Base-by-base conservation (phyloP, 2,888 invertebrate species). In the Machimus rusticus region DNA sequence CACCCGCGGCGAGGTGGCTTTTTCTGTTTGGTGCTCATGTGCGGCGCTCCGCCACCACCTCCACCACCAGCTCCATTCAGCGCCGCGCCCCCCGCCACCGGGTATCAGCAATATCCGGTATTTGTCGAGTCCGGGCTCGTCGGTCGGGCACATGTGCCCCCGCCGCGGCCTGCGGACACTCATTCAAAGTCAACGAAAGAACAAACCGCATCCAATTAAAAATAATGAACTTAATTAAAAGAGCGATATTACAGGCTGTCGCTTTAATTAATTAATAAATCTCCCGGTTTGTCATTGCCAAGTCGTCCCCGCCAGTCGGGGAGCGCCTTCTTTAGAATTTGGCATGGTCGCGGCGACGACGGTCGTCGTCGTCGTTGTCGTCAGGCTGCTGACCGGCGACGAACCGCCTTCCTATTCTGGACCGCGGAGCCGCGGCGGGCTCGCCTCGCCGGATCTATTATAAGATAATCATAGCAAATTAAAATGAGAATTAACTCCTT, bases 161-260 rank as follows among this genome's bases (percentile, higher is more conserved):
- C 34, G 37, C 78, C 78, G 46, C 51, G 19, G n/a, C 23, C 51
- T 51, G 74, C 28, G 55, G 88, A 84, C 88, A 89, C 88, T 89
- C 89, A 89, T 88, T 89, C 89, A 89, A 89, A 89, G 89, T 89
- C 89, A 89, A 89, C 89, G 89, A 90, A 90, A 89, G 90, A 90
- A 89, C 89, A 90, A 90, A 90, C 90, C 90, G 90, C 90, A 90
- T 90, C 90, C 90, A 90, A 90, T 90, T 90, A 90, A 90, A 90
- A 90, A 90, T 90, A 90, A 90, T 90, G 90, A 90, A 90, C 88
- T 90, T 90, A 90, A 90, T 90, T 90, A 90, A 90, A 90, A 89
- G 89, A 90, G 89, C 89, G 89, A 89, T 90, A 90, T 90, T 90
- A 90, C 89, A 89, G 90, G 89, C 89, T 90, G 90, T 90, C 90